A percentile compares a stretch with the other conserved stretches of the same genome.
phyloP scores from a whole-genome alignment of 1,140 invertebrate species.

The Bombus pyrosoma region DNA sequence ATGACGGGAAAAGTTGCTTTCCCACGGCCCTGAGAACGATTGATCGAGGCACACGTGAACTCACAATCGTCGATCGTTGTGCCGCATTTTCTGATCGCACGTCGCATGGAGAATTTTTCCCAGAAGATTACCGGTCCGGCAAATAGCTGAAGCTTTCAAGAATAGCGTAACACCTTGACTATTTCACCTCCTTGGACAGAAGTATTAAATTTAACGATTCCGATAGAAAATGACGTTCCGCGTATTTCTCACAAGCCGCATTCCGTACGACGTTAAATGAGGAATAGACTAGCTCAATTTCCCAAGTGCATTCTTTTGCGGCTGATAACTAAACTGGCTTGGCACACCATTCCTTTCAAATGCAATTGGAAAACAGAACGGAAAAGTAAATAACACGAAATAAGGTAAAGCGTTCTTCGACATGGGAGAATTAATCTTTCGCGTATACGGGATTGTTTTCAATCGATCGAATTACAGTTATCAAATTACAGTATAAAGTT shows the following conservation, averaged over 20 bases:
- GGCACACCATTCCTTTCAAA: background rate
- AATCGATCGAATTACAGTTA: too few species aligned
- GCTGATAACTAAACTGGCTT: background rate
- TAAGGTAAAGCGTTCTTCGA: background rate
- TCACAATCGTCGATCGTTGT: constrained; percentile 12
- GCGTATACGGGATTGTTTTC: too few species aligned
- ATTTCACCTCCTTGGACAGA: background rate
- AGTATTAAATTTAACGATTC: constrained; percentile 28
- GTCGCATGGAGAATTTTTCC: constrained; percentile 39
- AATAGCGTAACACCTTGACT: constrained; percentile 30
- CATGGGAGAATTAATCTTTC: background rate
- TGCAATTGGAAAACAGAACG: background rate
- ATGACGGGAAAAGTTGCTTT: constrained; percentile 37
- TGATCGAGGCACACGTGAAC: constrained; percentile 20
- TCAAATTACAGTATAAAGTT: too few species aligned
- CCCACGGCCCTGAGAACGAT: constrained; percentile 44
- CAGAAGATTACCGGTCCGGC: constrained; percentile 34
- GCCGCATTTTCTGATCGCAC: constrained; percentile 32
- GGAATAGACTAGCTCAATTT: constrained; percentile 62
- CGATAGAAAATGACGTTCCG: background rate
- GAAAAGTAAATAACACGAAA: background rate
- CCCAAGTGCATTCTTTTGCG: constrained; percentile 62
- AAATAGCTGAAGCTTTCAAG: constrained; percentile 31
- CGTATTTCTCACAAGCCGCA: constrained; percentile 26
- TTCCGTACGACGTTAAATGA: constrained; percentile 19